These are phyloP conservation scores for Epirrhoe tristata DNA, from an alignment of 2,888 invertebrate genomes.

Conservation along the genomic window DNA sequence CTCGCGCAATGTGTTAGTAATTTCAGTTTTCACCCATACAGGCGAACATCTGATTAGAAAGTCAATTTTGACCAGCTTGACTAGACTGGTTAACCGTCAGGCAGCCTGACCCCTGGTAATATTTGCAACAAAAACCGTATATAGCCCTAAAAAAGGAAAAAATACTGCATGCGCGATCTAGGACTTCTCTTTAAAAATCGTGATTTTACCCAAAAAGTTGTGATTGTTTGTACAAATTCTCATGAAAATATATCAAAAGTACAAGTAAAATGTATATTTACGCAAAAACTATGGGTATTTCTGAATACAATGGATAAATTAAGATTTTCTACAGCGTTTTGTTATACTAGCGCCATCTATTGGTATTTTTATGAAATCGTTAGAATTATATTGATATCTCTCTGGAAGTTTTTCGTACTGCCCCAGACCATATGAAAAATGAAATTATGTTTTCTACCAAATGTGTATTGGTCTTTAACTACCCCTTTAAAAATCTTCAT, in stretches of 20 bases:
- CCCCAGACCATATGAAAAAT: too few species aligned
- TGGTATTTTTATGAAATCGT: background rate
- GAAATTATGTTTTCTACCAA: too few species aligned
- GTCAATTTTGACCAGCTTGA: slow-evolving; percentile 31
- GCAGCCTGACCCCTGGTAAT: slow-evolving; percentile 12
- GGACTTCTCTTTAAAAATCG: background rate
- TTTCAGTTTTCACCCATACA: background rate
- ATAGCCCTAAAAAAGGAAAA: background rate
- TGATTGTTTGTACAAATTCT: background rate
- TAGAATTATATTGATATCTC: too few species aligned
- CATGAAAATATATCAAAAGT: background rate
- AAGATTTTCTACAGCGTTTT: background rate
- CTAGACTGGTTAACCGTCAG: slow-evolving; percentile 22
- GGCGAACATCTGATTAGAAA: slow-evolving; percentile 20
- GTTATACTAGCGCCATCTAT: slow-evolving; percentile 24
- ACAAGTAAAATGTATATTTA: background rate
- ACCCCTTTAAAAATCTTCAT: too few species aligned
- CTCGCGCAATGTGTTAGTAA: slow-evolving; percentile 16
- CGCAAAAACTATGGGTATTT: background rate
- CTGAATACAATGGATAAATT: background rate
- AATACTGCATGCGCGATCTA: slow-evolving; percentile 29
- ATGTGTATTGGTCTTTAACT: too few species aligned
- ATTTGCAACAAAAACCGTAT: background rate
- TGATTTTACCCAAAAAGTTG: background rate
- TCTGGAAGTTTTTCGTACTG: too few species aligned